phyloP scores from a whole-genome alignment of 2,888 invertebrate species.

The Dichetophora obliterata region DNA sequence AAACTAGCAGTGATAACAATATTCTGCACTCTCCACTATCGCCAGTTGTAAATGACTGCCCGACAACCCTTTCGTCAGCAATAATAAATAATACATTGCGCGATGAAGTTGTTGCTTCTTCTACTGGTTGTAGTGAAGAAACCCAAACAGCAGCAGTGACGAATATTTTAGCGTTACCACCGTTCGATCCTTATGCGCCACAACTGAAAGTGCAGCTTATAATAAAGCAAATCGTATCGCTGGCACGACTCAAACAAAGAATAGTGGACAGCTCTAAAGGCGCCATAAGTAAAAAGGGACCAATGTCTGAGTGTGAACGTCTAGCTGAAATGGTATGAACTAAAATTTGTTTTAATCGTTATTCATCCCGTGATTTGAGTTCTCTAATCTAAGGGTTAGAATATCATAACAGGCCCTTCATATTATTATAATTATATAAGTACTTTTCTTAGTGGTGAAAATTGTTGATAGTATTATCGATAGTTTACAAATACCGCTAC shows the following conservation, averaged over 20 bases:
- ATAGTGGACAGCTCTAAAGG: slow-evolving; percentile 36
- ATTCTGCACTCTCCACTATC: neutral
- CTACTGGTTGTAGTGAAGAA: slow-evolving; percentile 38
- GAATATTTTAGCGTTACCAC: slow-evolving; percentile 61
- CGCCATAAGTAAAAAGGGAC: slow-evolving; percentile 33
- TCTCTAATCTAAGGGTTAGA: too few species aligned
- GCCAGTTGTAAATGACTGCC: too few species aligned
- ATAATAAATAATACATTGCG: neutral
- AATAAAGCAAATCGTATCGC: slow-evolving; percentile 64
- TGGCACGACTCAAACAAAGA: slow-evolving; percentile 63
- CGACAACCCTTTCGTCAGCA: neutral
- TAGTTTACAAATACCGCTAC: too few species aligned
- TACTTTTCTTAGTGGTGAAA: too few species aligned
- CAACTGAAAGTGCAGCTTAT: slow-evolving; percentile 59
- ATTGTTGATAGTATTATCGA: too few species aligned
- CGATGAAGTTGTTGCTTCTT: slow-evolving; percentile 34
- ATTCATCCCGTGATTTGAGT: too few species aligned
- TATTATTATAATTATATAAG: too few species aligned
- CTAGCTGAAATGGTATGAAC: slow-evolving; percentile 31
- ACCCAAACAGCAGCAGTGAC: slow-evolving; percentile 51
- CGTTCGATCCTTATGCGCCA: slow-evolving; percentile 63
- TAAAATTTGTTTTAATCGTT: too few species aligned
- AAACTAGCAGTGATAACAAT: neutral
- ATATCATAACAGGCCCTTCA: too few species aligned
- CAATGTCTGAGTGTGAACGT: slow-evolving; percentile 30